A percentile compares a stretch with the other conserved stretches of the same genome.
Conservation (phyloP, 2,113 vertebrate species). For the Sialia sialis region DNA sequence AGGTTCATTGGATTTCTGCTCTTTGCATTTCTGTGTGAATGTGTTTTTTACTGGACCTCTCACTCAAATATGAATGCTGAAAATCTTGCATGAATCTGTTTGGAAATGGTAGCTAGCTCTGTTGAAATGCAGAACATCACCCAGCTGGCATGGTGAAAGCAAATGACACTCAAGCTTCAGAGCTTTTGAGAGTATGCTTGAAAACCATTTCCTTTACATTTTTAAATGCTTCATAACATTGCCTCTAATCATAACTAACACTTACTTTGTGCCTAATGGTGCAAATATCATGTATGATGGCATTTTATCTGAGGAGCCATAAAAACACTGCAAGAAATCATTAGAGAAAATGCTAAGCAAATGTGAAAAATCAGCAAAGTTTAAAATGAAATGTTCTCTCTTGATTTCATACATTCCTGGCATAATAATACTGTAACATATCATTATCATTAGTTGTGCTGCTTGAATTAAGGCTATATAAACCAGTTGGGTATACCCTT, state of each 20-base stretch:
- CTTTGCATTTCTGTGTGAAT: neutral
- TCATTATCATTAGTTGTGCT: conserved; percentile 53
- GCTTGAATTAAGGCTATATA: conserved; percentile 51
- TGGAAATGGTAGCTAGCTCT: conserved; percentile 44
- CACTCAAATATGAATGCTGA: neutral
- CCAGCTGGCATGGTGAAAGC: neutral
- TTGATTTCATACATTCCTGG: conserved; percentile 61
- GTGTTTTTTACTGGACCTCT: neutral
- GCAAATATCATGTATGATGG: conserved; percentile 65
- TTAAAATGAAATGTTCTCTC: conserved; percentile 63
- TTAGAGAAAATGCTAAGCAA: conserved; percentile 70
- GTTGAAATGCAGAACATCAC: conserved; percentile 9
- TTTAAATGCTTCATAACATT: conserved; percentile 59
- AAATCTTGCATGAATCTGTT: neutral
- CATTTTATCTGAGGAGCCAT: conserved; percentile 64
- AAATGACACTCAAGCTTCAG: conserved; percentile 20
- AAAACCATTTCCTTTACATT: conserved; percentile 53
- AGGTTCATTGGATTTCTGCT: neutral
- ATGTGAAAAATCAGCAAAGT: conserved; percentile 78
- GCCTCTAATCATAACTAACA: conserved; percentile 54
- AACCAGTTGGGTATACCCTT: conserved; percentile 16
- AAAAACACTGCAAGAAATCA: conserved; percentile 67
- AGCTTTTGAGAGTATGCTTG: neutral
- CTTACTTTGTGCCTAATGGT: conserved; percentile 66
- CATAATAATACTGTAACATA: conserved; percentile 57